These are phyloP conservation scores for Bovichtus diacanthus DNA, from an alignment of 2,797 vertebrate species.

Conservation along the genomic window DNA sequence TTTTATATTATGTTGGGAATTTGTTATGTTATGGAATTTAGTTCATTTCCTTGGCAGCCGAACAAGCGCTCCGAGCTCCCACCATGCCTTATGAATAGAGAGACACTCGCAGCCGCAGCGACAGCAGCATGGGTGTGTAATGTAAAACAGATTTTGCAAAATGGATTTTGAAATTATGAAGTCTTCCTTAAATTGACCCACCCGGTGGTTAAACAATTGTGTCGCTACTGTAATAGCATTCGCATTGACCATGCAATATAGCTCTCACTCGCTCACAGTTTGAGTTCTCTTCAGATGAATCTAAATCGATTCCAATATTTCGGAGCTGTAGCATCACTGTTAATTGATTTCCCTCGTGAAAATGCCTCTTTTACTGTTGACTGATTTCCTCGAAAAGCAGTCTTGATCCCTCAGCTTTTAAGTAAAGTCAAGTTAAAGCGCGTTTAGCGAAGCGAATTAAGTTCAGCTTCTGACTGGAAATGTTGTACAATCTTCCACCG, in stretches of 20 bases:
- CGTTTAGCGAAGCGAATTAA: neutral
- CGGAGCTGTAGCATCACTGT: conserved; percentile 38
- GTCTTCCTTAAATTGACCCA: conserved; percentile 55
- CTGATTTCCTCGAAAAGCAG: conserved; percentile 1
- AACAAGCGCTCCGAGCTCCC: conserved; percentile 25
- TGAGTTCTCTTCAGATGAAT: conserved; percentile 48
- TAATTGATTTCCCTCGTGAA: conserved; percentile 48
- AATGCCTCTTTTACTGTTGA: conserved; percentile 25
- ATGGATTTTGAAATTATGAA: conserved; percentile 59
- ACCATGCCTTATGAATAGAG: conserved; percentile 31
- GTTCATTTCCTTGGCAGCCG: conserved; percentile 51
- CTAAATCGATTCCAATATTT: conserved; percentile 56
- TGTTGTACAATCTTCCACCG: neutral
- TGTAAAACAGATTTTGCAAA: conserved; percentile 44
- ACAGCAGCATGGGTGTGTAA: conserved; percentile 30
- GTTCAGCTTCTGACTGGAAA: neutral
- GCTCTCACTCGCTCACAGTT: conserved; percentile 38
- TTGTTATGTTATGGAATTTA: conserved; percentile 50
- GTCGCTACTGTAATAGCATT: conserved; percentile 32
- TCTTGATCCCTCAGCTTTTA: neutral
- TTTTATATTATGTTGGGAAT: conserved; percentile 34
- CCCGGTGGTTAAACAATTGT: conserved; percentile 35
- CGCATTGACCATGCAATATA: conserved; percentile 40
- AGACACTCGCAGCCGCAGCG: conserved; percentile 25
- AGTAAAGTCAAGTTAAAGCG: neutral